Conservation (phyloP, 2,113 vertebrate species). For the Opisthocomus hoazin region DNA sequence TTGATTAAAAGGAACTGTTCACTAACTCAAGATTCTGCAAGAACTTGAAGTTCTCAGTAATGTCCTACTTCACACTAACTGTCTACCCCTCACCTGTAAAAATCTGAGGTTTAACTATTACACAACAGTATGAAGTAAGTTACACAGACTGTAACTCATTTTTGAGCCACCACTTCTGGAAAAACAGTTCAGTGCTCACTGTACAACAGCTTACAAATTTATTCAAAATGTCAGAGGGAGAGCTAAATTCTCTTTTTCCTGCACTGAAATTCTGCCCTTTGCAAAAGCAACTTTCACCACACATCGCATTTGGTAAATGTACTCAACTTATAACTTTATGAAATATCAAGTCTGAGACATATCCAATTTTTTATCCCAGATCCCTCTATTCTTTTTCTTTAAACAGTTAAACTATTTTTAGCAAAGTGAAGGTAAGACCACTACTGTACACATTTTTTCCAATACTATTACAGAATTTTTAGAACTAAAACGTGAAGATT, state of each 20-base stretch:
- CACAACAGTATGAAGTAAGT: not conserved
- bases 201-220: not conserved
- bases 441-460: rapidly evolving
- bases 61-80: not conserved
- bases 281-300: not conserved
- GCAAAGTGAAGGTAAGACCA: not conserved
- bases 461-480: not conserved
- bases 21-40: not conserved
- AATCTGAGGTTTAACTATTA: not conserved
- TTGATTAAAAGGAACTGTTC: not conserved
- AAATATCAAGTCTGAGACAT: not conserved
- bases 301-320: not conserved
- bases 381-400: not conserved
- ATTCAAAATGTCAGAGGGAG: not conserved
- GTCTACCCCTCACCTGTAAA: not conserved
- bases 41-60: not conserved
- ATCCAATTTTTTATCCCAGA: not conserved
- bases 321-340: not conserved
- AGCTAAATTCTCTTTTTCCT: not conserved
- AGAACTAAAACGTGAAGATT: not conserved
- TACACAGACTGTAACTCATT: not conserved
- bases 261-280: not conserved
- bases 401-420: not conserved
- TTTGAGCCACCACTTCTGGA: not conserved
- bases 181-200: not conserved